Evolutionary conservation across 2,797 vertebrate genomes (phyloP).

Genomic region (Galagoides demidoff): DNA sequence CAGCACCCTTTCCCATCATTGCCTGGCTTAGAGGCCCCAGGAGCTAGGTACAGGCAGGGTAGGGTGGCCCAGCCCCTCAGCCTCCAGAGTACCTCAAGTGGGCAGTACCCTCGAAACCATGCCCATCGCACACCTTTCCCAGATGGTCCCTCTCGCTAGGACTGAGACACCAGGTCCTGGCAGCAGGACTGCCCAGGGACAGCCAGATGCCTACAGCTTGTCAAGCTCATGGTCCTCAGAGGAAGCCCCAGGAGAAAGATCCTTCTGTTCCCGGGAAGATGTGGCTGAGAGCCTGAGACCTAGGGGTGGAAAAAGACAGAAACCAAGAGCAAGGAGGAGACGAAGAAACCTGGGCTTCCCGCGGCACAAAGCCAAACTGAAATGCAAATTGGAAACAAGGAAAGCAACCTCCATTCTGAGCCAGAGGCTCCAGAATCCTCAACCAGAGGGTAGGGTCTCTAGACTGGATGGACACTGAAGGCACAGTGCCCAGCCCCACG

Average conservation of each 20-base stretch:
- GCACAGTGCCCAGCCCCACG: neutral
- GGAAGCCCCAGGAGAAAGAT: neutral
- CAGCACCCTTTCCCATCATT: no score
- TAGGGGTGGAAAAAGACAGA: neutral
- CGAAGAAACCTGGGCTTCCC: neutral
- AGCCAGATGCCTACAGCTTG: rapidly evolving
- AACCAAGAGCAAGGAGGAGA: neutral
- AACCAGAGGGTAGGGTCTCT: neutral
- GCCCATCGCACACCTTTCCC: neutral
- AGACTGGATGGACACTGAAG: neutral
- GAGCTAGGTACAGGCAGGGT: neutral
- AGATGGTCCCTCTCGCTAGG: neutral
- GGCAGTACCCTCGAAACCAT: no score
- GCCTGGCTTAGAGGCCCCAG: neutral
- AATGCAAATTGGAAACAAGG: constrained; percentile 29
- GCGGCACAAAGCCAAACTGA: constrained; percentile 2
- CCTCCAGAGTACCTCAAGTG: neutral
- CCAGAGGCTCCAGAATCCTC: constrained; percentile 28
- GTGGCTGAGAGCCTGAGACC: neutral
- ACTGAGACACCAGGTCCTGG: neutral
- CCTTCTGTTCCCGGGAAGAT: neutral
- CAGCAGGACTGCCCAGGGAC: neutral
- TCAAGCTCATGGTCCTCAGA: neutral
- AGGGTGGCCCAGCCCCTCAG: neutral
- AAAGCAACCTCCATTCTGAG: neutral